Base-by-base conservation (phyloP, 2,113 vertebrate genomes). In the Ammospiza nelsoni region DNA sequence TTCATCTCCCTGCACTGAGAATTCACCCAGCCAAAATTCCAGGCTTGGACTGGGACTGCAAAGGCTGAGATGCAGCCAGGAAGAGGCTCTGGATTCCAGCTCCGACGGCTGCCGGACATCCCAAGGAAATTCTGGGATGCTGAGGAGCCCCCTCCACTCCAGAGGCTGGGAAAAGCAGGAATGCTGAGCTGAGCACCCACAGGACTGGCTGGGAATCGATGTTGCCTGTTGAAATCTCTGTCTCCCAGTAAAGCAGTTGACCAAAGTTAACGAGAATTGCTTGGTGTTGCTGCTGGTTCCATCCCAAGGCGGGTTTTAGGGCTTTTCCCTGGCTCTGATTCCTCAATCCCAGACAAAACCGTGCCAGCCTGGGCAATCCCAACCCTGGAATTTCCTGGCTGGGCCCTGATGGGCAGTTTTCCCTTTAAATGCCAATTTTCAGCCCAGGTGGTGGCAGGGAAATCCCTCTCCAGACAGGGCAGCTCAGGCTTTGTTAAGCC, bases 81-180 rank as follows among this genome's bases (percentile, higher is more conserved):
- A 20, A 23, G 11, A 1, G 4, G 44, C 57, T 9, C 84, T 37
- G 73, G 57, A 35, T 58, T 59, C 24, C 52, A 54, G 57, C 27
- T 11, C 39, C 3, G 8, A 8, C 6, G 17, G 41, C 52, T 21
- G 4, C 8, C 6, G 1, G 16, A 15, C 11, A 16, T 0, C 57
- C 73, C 48, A 11, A 6, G 55, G 72, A 14, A 15, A 7, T 1
- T 2, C 8, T 3, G 49, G 57, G 75, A 8, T 37, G 25, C 2
- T 10, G 33, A 72, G 58, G 21, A 22, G 24, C 43, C 19, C 31
- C 46, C 5, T 2, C 1, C 9, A 4, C 28, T 51, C 5, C 65
- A 27, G 29, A 9, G n/a, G 35, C 2, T 66, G 74, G 73, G 65
- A 72, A 55, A 41, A 83, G 72, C 49, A 19, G 84, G 67, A 76